Percentiles rank a stretch among this genome's conserved stretches.
Conservation (phyloP, 2,113 vertebrate species). For the Sialia sialis region DNA sequence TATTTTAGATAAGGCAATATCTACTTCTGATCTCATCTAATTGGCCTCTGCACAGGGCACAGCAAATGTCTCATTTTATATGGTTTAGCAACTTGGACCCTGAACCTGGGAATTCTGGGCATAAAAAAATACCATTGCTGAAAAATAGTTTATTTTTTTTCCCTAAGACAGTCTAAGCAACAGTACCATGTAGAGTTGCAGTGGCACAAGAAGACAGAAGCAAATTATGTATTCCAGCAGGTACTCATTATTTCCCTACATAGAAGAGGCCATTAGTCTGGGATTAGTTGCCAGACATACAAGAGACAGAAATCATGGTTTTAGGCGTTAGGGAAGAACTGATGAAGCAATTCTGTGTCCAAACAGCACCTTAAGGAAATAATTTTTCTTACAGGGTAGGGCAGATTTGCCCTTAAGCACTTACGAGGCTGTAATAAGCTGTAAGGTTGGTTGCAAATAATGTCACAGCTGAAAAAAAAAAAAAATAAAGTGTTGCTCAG, state of each 20-base stretch:
- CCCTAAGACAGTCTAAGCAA: not conserved
- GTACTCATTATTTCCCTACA: not conserved
- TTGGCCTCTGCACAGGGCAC: not conserved
- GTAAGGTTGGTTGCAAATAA: not conserved
- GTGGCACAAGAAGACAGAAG: not conserved
- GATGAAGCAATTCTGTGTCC: not conserved
- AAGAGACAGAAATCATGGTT: not conserved
- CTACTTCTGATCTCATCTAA: not conserved
- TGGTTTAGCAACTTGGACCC: not conserved
- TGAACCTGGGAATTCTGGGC: not conserved
- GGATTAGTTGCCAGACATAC: not conserved
- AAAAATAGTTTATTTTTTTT: not conserved
- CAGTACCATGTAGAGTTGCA: not conserved
- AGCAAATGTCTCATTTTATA: not conserved
- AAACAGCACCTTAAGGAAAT: constrained; percentile 41
- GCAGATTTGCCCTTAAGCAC: not conserved
- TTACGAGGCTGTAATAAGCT: not conserved
- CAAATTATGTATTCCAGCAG: not conserved
- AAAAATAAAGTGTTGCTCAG: not conserved
- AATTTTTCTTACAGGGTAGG: not conserved
- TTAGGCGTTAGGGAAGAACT: not conserved
- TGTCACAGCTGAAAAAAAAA: not conserved
- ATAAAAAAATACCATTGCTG: not conserved
- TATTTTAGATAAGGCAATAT: not conserved
- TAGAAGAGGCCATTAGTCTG: not conserved